Percentiles rank a stretch among this genome's conserved stretches.
phyloP scores from a whole-genome alignment of 2,888 invertebrate genomes.

The Microctonus brassicae region DNA sequence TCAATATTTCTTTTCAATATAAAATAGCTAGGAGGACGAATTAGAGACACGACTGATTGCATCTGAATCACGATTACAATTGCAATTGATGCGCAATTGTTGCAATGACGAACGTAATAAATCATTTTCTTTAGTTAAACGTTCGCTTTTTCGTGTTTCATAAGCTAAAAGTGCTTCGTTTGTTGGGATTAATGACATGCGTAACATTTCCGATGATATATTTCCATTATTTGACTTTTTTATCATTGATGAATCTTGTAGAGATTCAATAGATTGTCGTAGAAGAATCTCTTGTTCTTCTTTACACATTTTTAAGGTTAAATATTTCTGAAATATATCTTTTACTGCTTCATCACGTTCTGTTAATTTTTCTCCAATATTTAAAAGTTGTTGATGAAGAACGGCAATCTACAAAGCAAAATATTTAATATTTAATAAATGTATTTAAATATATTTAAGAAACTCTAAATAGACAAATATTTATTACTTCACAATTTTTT shows the following conservation, averaged over 20 bases:
- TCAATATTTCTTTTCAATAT: not conserved
- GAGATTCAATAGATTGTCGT: conserved; percentile 45
- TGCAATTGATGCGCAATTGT: conserved; percentile 39
- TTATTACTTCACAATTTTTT: conserved; percentile 35
- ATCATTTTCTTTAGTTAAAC: conserved; percentile 48
- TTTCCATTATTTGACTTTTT: conserved; percentile 36
- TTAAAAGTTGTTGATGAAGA: conserved; percentile 50
- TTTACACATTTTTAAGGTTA: conserved; percentile 51
- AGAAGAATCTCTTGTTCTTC: conserved; percentile 50
- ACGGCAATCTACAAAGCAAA: conserved; percentile 45
- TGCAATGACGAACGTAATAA: conserved; percentile 44
- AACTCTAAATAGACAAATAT: conserved; percentile 2
- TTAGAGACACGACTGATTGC: conserved; percentile 38
- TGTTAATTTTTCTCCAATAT: conserved; percentile 47
- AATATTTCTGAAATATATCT: conserved; percentile 50
- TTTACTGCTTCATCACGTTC: conserved; percentile 47
- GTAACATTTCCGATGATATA: conserved; percentile 31
- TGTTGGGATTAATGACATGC: conserved; percentile 42
- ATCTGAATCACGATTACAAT: conserved; percentile 26
- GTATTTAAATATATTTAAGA: not conserved
- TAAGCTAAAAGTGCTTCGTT: conserved; percentile 48
- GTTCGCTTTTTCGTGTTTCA: conserved; percentile 47
- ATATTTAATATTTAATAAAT: not conserved
- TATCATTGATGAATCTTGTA: conserved; percentile 47
- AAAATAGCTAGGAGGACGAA: not conserved